Conservation (phyloP, 2,888 invertebrate species). For the Hypercompe scribonia region DNA sequence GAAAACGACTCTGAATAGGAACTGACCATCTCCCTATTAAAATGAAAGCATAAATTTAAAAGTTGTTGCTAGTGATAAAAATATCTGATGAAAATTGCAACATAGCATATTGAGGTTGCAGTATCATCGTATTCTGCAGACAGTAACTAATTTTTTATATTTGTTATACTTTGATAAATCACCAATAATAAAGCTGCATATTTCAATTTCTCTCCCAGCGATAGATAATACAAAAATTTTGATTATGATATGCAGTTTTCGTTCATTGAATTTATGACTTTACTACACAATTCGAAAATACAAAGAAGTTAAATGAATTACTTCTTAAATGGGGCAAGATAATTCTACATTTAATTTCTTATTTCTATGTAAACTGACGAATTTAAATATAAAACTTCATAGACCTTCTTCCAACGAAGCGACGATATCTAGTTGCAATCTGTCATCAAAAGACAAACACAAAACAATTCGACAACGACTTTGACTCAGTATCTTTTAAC, state of each 20-base stretch:
- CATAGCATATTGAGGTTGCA: neutral
- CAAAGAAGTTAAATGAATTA: neutral
- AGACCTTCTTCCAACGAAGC: neutral
- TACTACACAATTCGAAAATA: neutral
- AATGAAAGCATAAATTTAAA: neutral
- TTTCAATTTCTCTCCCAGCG: neutral
- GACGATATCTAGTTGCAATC: neutral
- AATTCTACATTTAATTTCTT: too few relatives aligned
- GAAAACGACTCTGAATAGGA: slow-evolving; percentile 16
- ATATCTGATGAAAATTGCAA: neutral
- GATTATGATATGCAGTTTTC: neutral
- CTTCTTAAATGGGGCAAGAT: too few relatives aligned
- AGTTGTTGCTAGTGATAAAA: neutral
- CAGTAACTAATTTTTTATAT: neutral
- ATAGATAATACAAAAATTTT: neutral
- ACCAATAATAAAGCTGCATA: neutral
- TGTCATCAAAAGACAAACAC: neutral
- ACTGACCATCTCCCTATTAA: neutral
- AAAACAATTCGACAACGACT: neutral
- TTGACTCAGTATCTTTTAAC: neutral
- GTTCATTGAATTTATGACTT: neutral
- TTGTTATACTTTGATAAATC: neutral
- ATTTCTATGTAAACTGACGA: neutral
- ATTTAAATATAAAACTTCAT: neutral
- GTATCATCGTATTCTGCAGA: neutral